Evolutionary conservation across 2,888 invertebrate species (phyloP).

Genomic region (Perizoma affinitatum): DNA sequence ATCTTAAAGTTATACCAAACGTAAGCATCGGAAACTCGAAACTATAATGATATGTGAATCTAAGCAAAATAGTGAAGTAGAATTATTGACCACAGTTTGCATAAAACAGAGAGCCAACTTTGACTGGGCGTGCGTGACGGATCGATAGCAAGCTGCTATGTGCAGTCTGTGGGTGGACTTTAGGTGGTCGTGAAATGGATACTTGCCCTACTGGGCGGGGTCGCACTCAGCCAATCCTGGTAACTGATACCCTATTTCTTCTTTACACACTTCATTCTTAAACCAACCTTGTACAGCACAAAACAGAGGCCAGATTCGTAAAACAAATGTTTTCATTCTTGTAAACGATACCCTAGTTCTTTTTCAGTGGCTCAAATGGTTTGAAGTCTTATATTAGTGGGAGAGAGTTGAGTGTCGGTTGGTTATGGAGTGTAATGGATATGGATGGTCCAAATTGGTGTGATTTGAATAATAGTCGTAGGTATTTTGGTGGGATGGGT

Average conservation of each 20-base stretch:
- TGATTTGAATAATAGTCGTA: conserved; percentile 39
- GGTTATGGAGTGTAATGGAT: conserved; percentile 65
- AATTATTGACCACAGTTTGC: conserved; percentile 3
- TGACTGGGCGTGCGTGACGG: conserved; percentile 52
- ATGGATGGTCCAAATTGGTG: conserved; percentile 60
- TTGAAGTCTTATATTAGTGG: conserved; percentile 36
- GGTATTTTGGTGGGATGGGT: conserved; percentile 27
- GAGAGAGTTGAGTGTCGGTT: conserved; percentile 46
- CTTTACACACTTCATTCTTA: conserved; percentile 47
- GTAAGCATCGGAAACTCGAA: too few species aligned
- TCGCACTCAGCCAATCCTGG: conserved; percentile 77
- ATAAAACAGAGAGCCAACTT: conserved; percentile 27
- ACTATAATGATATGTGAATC: too few species aligned
- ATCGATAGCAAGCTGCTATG: conserved; percentile 57
- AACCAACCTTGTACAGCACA: conserved; percentile 31
- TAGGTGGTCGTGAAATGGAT: conserved; percentile 76
- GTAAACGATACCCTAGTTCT: conserved; percentile 79
- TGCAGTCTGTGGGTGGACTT: conserved; percentile 66
- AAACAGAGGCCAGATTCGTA: conserved; percentile 43
- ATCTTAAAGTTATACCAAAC: too few species aligned
- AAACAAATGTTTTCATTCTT: conserved; percentile 45
- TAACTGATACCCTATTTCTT: conserved; percentile 81
- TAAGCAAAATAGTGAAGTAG: background rate
- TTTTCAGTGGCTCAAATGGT: conserved; percentile 45
- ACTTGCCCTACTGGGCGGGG: conserved; percentile 75